Evolutionary conservation across 2,888 invertebrate genomes (phyloP), one percentile per base, ranked within the genome.

Genomic region (Saturnia japonica): DNA sequence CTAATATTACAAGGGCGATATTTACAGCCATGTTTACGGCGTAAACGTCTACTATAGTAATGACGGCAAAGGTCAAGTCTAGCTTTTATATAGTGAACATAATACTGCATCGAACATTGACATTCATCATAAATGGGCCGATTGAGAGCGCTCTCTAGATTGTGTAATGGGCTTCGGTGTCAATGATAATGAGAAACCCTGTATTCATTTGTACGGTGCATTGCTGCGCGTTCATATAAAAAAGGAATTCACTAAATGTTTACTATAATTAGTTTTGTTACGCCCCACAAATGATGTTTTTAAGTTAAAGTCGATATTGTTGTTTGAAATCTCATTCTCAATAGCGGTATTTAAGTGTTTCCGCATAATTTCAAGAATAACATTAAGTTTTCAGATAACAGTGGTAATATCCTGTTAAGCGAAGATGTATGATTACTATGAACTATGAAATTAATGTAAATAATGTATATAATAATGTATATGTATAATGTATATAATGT

Each of bases 111-210:
- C 81, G 82, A 85, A 81, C 88, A 84, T 86, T 91, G 93, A 88
- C 91, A 92, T 91, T 93, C 91, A 88, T 93, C 91, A 88, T 91
- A 87, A 89, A 86, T 87, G 87, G 85, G 83, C 86, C 88, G 88
- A 87, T 83, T 90, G 82, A 85, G 83, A 85, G 84, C 89, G 88
- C 89, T 90, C 85, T 88, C 88, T 87, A 87, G 83, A 91, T 94
- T 93, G 91, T 78, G 91, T 89, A 93, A 94, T 84, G 82, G 79
- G 84, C 91, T 93, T 92, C 90, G 90, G 91, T 93, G 93, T 93
- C 93, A 93, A 92, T 93, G 93, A 88, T 91, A 93, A 88, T 89
- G 87, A 91, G 91, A 91, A 93, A 91, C 89, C 86, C 88, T 88
- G 88, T 89, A 84, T 86, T 89, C 83, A 88, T 88, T 92, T 89